Base-by-base conservation (phyloP, 2,113 vertebrate species). In the Rissa tridactyla region DNA sequence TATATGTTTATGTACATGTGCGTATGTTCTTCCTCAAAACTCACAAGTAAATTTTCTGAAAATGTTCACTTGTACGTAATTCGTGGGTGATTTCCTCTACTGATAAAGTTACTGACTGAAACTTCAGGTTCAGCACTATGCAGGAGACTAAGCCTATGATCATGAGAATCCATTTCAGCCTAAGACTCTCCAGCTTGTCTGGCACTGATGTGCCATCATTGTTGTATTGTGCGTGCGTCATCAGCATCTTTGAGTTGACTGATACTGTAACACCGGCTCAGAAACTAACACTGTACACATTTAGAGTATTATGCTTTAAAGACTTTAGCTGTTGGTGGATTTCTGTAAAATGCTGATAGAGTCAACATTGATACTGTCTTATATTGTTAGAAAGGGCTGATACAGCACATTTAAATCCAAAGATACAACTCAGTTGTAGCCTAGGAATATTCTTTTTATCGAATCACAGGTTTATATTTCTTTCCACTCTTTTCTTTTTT, bases 281-380 rank as follows among this genome's bases (percentile, higher is more conserved):
- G 88, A 68, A 96, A 46, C 54, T n/a, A 60, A 18, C 49, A 65
- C 19, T 66, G 55, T 78, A 42, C 32, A 49, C 17, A 42, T 81
- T 92, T 58, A 83, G 10, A 19, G 25, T 62, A 89, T 70, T 78
- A 78, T 42, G 25, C 20, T 83, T 83, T 81, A 68, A 81, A 88
- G 66, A 32, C 32, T 83, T 90, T 38, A 95, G 26, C 55, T 3
- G 2, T 26, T 55, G 38, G 47, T 52, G 40, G n/a, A 69, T 86
- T 92, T 94, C 61, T 89, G 61, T 61, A 79, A 94, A 95, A 84
- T 82, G 52, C 55, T 86, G 72, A 91, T 86, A 68, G 36, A 81
- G 42, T 46, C 86, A 86, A n/a, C 22, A 60, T 0, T 51, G 68
- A 81, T 91, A 70, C 17, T 8, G 3, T 27, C 11, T 83, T 61